Evolutionary conservation across 2,113 vertebrate genomes (phyloP).

Genomic region (Carassius auratus): DNA sequence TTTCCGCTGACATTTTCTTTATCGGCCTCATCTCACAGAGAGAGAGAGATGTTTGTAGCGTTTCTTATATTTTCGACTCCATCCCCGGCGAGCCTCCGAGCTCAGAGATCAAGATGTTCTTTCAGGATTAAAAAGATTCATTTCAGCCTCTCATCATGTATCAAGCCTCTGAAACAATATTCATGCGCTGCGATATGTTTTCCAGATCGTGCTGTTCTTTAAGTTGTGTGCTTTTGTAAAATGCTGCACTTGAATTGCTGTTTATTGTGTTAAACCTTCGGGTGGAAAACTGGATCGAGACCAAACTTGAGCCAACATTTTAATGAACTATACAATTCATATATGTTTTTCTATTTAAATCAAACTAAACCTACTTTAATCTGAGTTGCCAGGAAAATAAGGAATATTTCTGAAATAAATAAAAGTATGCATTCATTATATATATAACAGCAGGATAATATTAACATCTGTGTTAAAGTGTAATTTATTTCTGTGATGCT

Average conservation of each 20-base stretch:
- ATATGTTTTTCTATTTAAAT: background rate
- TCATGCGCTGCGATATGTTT: slow-evolving; percentile 63
- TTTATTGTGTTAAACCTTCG: background rate
- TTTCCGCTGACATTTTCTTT: slow-evolving; percentile 97
- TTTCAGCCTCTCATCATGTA: slow-evolving; percentile 70
- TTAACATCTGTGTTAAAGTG: background rate
- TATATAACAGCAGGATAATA: background rate
- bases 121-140: slow-evolving; percentile 76
- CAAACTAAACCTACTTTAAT: background rate
- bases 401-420: background rate
- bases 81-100: slow-evolving; percentile 73
- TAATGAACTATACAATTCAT: background rate
- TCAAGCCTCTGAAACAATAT: slow-evolving; percentile 76
- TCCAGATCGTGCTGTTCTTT: slow-evolving; percentile 42
- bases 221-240: background rate
- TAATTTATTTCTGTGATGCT: too few species aligned
- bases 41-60: slow-evolving; percentile 84
- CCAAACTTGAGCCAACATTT: background rate
- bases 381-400: background rate
- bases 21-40: slow-evolving; percentile 91
- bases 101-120: slow-evolving; percentile 76
- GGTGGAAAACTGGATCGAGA: background rate
- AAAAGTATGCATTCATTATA: background rate
- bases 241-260: background rate
- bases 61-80: slow-evolving; percentile 65